A percentile compares a stretch with the other conserved stretches of the same genome.
Conservation (phyloP, 2,113 vertebrate genomes). For the Tachycineta bicolor region DNA sequence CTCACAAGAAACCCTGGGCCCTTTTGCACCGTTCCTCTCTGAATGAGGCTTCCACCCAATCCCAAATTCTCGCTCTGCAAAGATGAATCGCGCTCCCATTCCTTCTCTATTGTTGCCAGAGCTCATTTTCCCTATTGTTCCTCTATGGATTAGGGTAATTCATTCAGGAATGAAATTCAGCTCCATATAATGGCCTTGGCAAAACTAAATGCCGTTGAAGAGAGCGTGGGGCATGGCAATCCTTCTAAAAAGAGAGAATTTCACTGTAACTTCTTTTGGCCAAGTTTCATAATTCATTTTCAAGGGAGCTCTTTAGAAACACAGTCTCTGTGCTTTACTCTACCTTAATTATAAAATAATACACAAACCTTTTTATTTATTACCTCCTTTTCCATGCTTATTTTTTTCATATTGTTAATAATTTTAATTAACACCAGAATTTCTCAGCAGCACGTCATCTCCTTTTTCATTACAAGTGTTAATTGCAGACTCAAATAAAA, state of each 20-base stretch:
- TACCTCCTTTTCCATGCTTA: conserved; percentile 8
- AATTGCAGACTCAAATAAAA: conserved; percentile 61
- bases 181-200: background rate
- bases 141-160: conserved; percentile 12
- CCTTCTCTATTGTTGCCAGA: background rate
- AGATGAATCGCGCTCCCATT: background rate
- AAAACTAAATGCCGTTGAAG: background rate
- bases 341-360: background rate
- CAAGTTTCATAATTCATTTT: background rate
- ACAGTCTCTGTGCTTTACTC: background rate
- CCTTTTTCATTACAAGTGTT: conserved; percentile 64
- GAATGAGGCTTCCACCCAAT: background rate
- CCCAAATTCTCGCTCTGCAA: background rate
- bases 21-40: background rate
- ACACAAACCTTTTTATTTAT: background rate
- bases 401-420: conserved; percentile 46
- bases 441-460: conserved; percentile 33
- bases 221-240: background rate
- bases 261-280: background rate
- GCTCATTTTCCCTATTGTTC: conserved; percentile 5
- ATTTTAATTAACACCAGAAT: conserved; percentile 74
- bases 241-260: background rate
- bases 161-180: conserved; percentile 22
- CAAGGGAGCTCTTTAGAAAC: background rate
- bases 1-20: background rate